Conservation (phyloP, 2,113 vertebrate species). For the Chlorocebus sabaeus region DNA sequence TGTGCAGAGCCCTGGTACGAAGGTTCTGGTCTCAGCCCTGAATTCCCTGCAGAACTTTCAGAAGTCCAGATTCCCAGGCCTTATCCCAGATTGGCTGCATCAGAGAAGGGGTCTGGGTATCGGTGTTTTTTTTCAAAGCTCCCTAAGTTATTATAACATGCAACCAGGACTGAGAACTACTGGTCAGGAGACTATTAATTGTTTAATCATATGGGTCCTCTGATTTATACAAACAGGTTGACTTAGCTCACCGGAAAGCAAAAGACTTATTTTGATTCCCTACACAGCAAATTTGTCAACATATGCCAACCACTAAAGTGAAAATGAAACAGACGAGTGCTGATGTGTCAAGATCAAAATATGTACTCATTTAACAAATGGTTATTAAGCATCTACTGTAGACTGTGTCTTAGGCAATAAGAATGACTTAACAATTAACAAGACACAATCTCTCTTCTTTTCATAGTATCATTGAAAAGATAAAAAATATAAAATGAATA, state of each 20-base stretch:
- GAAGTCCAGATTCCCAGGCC: not conserved
- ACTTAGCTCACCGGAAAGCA: not conserved
- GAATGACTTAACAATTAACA: not conserved
- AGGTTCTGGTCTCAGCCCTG: not conserved
- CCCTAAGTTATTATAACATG: not conserved
- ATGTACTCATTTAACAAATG: not conserved
- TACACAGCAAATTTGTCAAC: not conserved
- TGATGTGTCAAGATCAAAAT: not conserved
- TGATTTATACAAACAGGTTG: not conserved
- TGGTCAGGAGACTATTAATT: not conserved
- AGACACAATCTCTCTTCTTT: not conserved
- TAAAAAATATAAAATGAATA: not conserved
- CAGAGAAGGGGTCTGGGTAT: not conserved
- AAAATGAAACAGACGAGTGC: not conserved
- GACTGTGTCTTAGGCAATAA: not conserved
- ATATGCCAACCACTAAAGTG: not conserved
- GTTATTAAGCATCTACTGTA: not conserved
- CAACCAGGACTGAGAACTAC: not conserved
- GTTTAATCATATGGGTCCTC: not conserved
- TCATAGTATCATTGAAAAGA: not conserved
- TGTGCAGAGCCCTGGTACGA: fast-evolving
- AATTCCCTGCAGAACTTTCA: not conserved
- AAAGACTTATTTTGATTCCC: not conserved
- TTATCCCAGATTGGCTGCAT: not conserved
- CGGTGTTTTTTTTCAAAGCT: not conserved